Conservation (phyloP, 37 sponge, comb jelly and placozoan species). For the Beroe ovata region DNA sequence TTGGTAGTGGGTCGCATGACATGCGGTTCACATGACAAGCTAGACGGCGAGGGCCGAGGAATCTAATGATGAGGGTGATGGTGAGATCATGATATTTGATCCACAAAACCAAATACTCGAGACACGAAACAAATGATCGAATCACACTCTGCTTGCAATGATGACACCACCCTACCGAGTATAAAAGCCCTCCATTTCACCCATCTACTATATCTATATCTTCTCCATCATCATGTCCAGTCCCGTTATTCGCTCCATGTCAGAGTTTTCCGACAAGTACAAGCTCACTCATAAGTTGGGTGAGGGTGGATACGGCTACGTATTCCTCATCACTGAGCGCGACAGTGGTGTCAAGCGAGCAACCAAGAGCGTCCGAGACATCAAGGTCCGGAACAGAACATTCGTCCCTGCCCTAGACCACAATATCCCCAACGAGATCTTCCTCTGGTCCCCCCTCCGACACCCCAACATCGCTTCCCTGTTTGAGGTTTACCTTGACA, state of each 20-base stretch:
- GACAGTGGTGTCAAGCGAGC: not conserved
- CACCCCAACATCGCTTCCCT: slow-evolving; percentile 32
- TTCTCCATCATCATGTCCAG: too few relatives aligned
- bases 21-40: too few relatives aligned
- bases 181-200: too few relatives aligned
- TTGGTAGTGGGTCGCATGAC: too few relatives aligned
- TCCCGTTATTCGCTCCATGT: too few relatives aligned
- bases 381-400: slow-evolving; percentile 33
- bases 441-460: not conserved
- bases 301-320: slow-evolving; percentile 43
- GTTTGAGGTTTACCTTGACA: not conserved
- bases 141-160: too few relatives aligned
- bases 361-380: not conserved
- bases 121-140: too few relatives aligned
- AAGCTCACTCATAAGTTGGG: not conserved
- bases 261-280: not conserved
- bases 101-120: too few relatives aligned
- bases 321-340: not conserved
- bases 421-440: slow-evolving; percentile 25
- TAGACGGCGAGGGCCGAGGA: too few relatives aligned
- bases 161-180: too few relatives aligned
- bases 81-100: too few relatives aligned
- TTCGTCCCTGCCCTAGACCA: not conserved
- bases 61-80: not conserved
- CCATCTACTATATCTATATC: too few relatives aligned